phyloP scores from a whole-genome alignment of 35 echinoderm and acorn worm species.

The Apostichopus parvimensis region DNA sequence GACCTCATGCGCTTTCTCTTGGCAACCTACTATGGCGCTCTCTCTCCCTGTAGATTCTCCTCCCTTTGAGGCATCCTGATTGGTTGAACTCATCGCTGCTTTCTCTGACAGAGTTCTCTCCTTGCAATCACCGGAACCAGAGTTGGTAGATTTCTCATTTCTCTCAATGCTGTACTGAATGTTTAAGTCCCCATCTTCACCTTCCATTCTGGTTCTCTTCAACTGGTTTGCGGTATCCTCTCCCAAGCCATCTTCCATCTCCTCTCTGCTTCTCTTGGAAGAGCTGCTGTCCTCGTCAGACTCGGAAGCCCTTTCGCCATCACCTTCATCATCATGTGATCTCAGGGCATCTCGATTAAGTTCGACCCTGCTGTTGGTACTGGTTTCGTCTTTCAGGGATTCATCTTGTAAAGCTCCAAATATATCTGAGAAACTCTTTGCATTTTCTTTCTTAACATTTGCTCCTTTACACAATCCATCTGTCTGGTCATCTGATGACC shows the following conservation, averaged over 20 bases:
- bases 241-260: conserved; percentile 41
- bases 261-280: conserved; percentile 49
- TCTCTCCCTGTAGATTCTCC: neutral
- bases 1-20: neutral
- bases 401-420: neutral
- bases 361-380: neutral
- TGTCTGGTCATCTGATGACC: neutral
- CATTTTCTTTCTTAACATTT: neutral
- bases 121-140: neutral
- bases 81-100: neutral
- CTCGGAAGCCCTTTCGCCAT: conserved; percentile 9
- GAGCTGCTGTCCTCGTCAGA: conserved; percentile 56
- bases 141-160: neutral
- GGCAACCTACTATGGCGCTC: neutral
- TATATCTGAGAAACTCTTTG: neutral
- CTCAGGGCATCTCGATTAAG: conserved; percentile 1
- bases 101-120: neutral
- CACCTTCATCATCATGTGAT: neutral
- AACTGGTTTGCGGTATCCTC: neutral
- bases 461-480: no score
- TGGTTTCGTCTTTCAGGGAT: neutral
- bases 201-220: conserved; percentile 4
- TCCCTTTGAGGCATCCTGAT: neutral
- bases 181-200: neutral
- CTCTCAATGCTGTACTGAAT: neutral